Evolutionary conservation across 2,888 invertebrate species (phyloP).

Genomic region (Nysson spinosus): DNA sequence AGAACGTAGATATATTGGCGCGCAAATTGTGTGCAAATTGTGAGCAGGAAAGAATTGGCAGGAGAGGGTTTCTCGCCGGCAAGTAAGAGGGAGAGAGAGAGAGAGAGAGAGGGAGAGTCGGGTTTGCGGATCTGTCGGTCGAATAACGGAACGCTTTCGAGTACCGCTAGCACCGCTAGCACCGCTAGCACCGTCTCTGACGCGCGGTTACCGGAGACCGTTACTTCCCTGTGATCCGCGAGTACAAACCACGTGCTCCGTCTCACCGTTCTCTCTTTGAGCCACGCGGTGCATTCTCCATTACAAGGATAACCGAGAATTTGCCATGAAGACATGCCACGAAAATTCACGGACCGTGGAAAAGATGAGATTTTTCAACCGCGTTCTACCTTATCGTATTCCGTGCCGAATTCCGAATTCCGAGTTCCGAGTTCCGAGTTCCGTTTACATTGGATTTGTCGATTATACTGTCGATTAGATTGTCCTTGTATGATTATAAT

Average conservation of each 20-base stretch:
- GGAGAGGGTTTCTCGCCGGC: constrained; percentile 8
- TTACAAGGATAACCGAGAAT: constrained; percentile 26
- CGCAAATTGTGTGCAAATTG: too few relatives aligned
- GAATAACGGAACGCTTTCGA: constrained; percentile 75
- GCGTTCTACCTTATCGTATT: background rate
- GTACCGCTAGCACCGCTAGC: constrained; percentile 77
- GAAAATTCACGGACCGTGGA: constrained; percentile 43
- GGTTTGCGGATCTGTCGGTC: constrained; percentile 78
- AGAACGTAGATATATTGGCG: too few relatives aligned
- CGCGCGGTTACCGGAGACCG: constrained; percentile 76
- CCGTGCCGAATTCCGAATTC: background rate
- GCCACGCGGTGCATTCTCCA: constrained; percentile 33
- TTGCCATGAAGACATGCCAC: constrained; percentile 4
- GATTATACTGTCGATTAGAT: too few relatives aligned
- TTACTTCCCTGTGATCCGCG: constrained; percentile 67
- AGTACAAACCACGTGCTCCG: constrained; percentile 71
- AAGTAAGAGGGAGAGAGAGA: constrained; percentile 27
- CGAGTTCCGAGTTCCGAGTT: constrained; percentile 17
- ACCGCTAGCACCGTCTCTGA: constrained; percentile 76
- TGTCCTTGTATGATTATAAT: too few relatives aligned
- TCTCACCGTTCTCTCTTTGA: constrained; percentile 64
- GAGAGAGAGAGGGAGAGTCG: constrained; percentile 60
- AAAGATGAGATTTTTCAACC: constrained; percentile 21
- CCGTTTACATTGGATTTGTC: constrained; percentile 44
- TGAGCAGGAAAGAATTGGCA: constrained; percentile 17